Percentiles rank a stretch among this genome's conserved stretches.
These are phyloP conservation scores for Anthoscopus minutus DNA, from an alignment of 2,113 vertebrate species.

Conservation along the genomic window DNA sequence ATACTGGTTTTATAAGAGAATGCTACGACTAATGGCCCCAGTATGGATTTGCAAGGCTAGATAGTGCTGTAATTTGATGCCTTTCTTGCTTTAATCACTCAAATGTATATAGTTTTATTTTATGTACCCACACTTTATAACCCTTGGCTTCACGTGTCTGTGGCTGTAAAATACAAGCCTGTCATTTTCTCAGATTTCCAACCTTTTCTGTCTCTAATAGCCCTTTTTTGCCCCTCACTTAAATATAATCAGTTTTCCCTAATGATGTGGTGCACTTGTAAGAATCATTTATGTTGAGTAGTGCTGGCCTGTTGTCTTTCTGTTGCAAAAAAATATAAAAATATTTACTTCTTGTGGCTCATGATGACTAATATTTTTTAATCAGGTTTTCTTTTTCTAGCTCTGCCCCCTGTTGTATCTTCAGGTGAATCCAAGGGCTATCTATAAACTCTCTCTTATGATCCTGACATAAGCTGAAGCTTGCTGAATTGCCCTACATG, in stretches of 20 bases:
- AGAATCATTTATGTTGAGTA: not conserved
- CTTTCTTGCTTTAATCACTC: not conserved
- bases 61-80: not conserved
- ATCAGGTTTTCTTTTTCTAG: not conserved
- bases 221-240: not conserved
- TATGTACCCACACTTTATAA: not conserved
- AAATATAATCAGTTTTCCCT: not conserved
- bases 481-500: not conserved
- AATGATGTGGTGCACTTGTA: fast-evolving
- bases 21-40: not conserved
- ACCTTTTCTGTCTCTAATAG: not conserved
- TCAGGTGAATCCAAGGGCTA: not conserved
- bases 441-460: conserved; percentile 19
- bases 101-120: not conserved
- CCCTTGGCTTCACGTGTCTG: not conserved
- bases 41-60: not conserved
- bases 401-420: not conserved
- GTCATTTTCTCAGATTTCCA: not conserved
- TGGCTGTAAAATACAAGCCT: not conserved
- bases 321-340: not conserved
- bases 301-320: not conserved
- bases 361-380: not conserved
- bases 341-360: not conserved
- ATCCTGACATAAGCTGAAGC: conserved; percentile 21
- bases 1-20: not conserved